Percentiles rank a stretch among this genome's conserved stretches.
These are phyloP conservation scores for Takifugu rubripes DNA, from an alignment of 2,797 vertebrate species.

Conservation along the genomic window DNA sequence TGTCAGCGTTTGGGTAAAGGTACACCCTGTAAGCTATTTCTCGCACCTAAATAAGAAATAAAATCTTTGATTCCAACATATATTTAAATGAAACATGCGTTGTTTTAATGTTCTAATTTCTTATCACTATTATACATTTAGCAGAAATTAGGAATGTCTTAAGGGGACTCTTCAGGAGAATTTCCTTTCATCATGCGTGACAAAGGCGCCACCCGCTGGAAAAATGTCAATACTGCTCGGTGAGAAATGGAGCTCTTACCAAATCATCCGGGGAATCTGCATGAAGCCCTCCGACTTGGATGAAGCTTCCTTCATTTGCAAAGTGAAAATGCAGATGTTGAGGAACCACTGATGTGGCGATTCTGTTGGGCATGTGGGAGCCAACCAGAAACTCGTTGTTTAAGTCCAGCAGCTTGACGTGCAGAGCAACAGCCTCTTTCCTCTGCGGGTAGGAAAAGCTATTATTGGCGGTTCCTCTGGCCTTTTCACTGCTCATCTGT, in stretches of 20 bases:
- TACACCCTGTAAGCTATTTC: constrained; percentile 96
- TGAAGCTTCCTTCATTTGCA: constrained; percentile 78
- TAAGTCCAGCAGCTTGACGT: constrained; percentile 89
- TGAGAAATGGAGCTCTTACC: constrained; percentile 68
- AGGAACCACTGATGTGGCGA: constrained; percentile 83
- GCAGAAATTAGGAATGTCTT: neutral
- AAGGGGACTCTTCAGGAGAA: neutral
- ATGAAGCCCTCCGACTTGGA: constrained; percentile 84
- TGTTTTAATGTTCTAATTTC: too few species aligned
- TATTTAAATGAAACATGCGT: too few species aligned
- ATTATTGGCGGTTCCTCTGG: neutral
- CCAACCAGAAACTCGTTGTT: constrained; percentile 87
- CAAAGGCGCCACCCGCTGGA: constrained; percentile 50
- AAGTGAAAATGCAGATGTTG: constrained; percentile 84
- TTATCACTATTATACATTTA: neutral
- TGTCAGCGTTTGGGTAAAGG: constrained; percentile 83
- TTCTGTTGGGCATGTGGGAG: constrained; percentile 86
- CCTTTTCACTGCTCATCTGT: too few species aligned
- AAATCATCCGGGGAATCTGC: constrained; percentile 87
- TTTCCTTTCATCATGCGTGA: neutral
- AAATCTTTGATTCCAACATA: neutral
- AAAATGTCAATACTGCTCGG: neutral
- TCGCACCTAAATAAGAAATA: constrained; percentile 76
- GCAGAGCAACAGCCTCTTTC: constrained; percentile 86
- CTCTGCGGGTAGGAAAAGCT: constrained; percentile 72